A percentile compares a stretch with the other conserved stretches of the same genome.
Evolutionary conservation across 2,797 vertebrate species (phyloP).

Genomic region (Etheostoma perlongum): DNA sequence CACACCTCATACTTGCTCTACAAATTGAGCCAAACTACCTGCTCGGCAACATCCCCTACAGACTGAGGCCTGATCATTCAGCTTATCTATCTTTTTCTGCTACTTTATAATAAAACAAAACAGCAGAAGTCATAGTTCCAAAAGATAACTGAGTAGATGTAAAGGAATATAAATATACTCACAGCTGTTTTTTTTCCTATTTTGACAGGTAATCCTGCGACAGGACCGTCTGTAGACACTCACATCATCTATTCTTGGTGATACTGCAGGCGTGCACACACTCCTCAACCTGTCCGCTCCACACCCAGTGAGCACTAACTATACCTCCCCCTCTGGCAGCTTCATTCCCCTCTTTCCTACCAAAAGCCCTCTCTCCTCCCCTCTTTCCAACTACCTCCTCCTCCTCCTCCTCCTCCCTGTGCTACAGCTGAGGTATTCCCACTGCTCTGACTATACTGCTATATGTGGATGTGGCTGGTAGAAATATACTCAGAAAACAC

Average conservation of each 20-base stretch:
- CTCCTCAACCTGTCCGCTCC: conserved; percentile 76
- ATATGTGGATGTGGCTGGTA: conserved; percentile 38
- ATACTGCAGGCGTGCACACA: conserved; percentile 44
- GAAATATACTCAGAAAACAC: conserved; percentile 39
- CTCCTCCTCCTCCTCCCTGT: conserved; percentile 42
- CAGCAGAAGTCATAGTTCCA: not conserved
- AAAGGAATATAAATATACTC: conserved; percentile 56
- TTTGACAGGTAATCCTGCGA: conserved; percentile 43
- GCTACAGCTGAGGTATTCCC: conserved; percentile 70
- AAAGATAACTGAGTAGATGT: not conserved
- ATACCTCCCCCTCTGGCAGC: conserved; percentile 71
- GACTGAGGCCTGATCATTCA: conserved; percentile 19
- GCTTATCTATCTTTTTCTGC: conserved; percentile 3
- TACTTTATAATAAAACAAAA: conserved; percentile 25
- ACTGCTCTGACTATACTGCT: conserved; percentile 40
- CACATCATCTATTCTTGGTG: conserved; percentile 47
- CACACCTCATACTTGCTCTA: conserved; percentile 4
- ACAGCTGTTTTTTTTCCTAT: conserved; percentile 54
- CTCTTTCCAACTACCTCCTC: conserved; percentile 12
- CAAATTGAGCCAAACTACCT: not conserved
- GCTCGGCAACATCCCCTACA: conserved; percentile 4
- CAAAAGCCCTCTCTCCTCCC: conserved; percentile 35
- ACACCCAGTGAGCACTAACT: conserved; percentile 75
- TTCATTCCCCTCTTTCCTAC: conserved; percentile 59
- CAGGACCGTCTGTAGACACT: conserved; percentile 20